Evolutionary conservation across 2,797 vertebrate species (phyloP), one percentile per base, ranked within the genome.

Genomic region (Apogon talboti): DNA sequence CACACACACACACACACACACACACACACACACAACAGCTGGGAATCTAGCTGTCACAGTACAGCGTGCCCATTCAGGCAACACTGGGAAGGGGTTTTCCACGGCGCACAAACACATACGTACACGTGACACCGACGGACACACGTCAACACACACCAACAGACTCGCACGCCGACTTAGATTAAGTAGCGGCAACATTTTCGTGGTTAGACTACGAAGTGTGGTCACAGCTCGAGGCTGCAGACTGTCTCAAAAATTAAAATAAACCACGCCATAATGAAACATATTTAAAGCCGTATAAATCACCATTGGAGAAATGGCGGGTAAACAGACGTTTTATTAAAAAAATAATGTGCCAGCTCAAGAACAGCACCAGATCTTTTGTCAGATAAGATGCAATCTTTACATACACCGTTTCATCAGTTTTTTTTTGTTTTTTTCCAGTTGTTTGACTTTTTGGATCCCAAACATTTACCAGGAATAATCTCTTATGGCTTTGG

Each of bases 1-100:
- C 92, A 93, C 21, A 24, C 21, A 24, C 21, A 24, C 21, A 24
- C 21, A 24, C 21, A n/a, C n/a, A n/a, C n/a, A n/a, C n/a, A n/a
- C n/a, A n/a, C n/a, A n/a, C 63, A 50, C 82, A 74, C 74, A 28
- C 24, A 89, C 92, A 93, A 89, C 93, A 93, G 94, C 92, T 93
- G 92, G 83, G 91, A 93, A 92, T 91, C 86, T 79, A 79, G 66
- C 76, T 83, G 85, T 87, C 79, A 87, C 83, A 88, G 77, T 54
- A 87, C 83, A 89, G 90, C 82, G 57, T 84, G 87, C 81, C 85
- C 84, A 82, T 90, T 91, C 89, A 90, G 79, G 75, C 80, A 83
- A 66, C 42, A 11, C 82, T 71, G 78, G 70, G 86, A 89, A 87
- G 92, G 93, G 92, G 89, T 61, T 94, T 94, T 92, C 92, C 92